Evolutionary conservation across 2,113 vertebrate genomes (phyloP).

Genomic region (Phaethon lepturus): DNA sequence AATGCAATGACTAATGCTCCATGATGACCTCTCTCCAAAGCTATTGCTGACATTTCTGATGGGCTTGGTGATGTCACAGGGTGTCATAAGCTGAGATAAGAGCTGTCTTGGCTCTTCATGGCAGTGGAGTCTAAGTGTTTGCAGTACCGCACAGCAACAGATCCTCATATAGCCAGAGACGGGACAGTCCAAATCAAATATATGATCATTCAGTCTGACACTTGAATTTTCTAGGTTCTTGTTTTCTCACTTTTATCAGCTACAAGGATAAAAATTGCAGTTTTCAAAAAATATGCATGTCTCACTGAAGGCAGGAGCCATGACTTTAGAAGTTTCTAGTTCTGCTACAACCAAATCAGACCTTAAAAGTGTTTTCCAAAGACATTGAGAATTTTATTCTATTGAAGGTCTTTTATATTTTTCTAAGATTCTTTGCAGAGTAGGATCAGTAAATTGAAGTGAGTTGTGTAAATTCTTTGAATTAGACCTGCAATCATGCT

Average conservation of each 20-base stretch:
- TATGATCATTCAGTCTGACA: background rate
- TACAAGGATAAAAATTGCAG: background rate
- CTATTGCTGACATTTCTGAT: background rate
- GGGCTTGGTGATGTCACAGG: background rate
- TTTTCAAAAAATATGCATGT: background rate
- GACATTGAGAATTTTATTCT: background rate
- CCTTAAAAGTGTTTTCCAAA: background rate
- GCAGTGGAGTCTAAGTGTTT: background rate
- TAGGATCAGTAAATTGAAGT: background rate
- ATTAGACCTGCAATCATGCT: background rate
- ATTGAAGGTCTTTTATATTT: background rate
- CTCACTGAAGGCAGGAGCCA: background rate
- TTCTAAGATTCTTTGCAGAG: background rate
- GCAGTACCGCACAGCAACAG: background rate
- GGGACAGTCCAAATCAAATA: background rate
- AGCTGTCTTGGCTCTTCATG: background rate
- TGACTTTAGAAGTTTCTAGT: background rate
- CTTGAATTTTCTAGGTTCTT: background rate
- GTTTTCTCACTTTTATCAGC: background rate
- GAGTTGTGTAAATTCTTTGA: background rate
- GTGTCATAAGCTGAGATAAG: background rate
- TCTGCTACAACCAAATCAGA: background rate
- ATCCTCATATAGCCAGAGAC: background rate
- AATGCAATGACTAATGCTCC: background rate
- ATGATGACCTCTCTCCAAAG: background rate